Percentiles rank a stretch among this genome's conserved stretches.
Conservation (phyloP, 1,140 invertebrate genomes). For the Ylistrum balloti region DNA sequence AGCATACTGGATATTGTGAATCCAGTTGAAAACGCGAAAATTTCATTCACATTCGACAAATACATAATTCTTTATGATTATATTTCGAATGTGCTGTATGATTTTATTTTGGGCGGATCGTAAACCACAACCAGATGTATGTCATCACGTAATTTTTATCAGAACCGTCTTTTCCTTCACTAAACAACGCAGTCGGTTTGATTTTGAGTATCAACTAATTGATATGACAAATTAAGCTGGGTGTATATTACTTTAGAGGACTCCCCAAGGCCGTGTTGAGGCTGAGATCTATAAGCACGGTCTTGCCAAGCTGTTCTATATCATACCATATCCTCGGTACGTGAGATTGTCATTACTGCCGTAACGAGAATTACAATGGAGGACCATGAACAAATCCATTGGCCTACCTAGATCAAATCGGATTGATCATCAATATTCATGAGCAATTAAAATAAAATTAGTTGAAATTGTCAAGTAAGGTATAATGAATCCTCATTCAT, state of each 20-base stretch:
- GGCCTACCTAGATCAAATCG: conserved; percentile 22
- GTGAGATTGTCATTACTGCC: conserved; percentile 17
- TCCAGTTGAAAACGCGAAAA: too few relatives aligned
- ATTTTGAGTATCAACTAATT: neutral
- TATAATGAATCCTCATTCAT: conserved; percentile 35
- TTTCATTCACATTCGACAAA: too few relatives aligned
- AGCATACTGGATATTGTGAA: too few relatives aligned
- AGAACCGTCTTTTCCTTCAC: neutral
- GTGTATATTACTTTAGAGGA: conserved; percentile 33
- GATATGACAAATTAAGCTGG: conserved; percentile 15
- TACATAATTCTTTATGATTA: neutral
- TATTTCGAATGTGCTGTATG: neutral
- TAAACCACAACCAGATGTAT: neutral
- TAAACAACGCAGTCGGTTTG: neutral
- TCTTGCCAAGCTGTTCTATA: neutral
- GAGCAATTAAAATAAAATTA: conserved; percentile 40
- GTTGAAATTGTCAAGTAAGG: conserved; percentile 38
- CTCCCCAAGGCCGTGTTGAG: neutral
- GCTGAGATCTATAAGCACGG: neutral
- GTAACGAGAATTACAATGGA: neutral
- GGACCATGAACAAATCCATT: neutral
- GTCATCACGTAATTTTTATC: neutral
- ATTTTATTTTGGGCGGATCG: neutral
- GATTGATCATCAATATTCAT: conserved; percentile 40
- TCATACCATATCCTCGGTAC: neutral